Evolutionary conservation across 2,888 invertebrate species (phyloP), one percentile per base, ranked within the genome.

Genomic region (Pterobdella sp.): DNA sequence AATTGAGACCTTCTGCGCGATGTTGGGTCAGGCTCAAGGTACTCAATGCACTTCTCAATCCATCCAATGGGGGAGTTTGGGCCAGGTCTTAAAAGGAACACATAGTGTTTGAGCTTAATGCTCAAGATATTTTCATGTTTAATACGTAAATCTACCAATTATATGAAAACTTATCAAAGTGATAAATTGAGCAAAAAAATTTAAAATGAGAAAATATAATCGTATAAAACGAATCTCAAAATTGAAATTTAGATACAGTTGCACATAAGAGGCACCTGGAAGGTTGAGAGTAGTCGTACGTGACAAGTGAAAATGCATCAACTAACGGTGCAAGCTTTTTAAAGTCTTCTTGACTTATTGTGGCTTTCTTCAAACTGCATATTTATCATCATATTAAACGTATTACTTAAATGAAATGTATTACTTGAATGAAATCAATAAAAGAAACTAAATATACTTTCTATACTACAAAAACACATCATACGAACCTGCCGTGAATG

Each of bases 281-380:
- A 18, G 90, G 87, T 82, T 85, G 90, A 1, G 94, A 94, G 84
- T 88, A 95, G 83, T 96, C 95, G 81, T 96, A 96, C 0, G 94
- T 94, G 94, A 95, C 95, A n/a, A 96, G 86, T 42, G 94, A 94
- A 81, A 95, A 93, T 34, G 89, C 91, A 79, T 90, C 89, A 0
- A 95, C 88, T 82, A 89, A 86, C 3, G 90, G 88, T 76, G 89
- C 89, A 69, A 95, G 86, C 67, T 87, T 87, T 79, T 91, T 88
- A 82, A 93, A 92, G 77, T 93, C 89, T 77, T 89, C 86, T 73
- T 88, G 85, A 37, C 87, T 87, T 83, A 94, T 71, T 66, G 76
- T 68, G 64, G 73, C 26, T 63, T 64, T 37, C 49, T 80, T 49
- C 31, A 71, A 65, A 7, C 64, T 66, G 14, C 70, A 52, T 18